Percentiles rank a stretch among this genome's conserved stretches.
Conservation (phyloP, 2,797 vertebrate species). For the Manis pentadactyla region DNA sequence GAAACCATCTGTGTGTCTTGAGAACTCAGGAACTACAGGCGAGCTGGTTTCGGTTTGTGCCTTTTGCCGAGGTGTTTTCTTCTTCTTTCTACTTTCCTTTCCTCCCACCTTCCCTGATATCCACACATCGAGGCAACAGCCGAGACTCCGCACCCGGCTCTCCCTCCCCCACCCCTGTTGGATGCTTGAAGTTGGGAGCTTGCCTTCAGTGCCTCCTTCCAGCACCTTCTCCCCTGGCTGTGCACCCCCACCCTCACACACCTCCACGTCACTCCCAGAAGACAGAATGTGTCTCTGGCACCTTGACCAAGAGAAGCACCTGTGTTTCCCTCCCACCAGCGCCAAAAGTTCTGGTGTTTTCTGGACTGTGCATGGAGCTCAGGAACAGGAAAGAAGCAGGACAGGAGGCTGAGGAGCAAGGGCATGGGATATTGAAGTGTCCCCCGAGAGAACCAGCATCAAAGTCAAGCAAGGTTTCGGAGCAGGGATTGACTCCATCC, state of each 20-base stretch:
- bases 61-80: not conserved
- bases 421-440: not conserved
- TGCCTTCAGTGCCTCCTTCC: constrained; percentile 59
- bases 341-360: constrained; percentile 63
- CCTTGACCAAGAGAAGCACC: constrained; percentile 57
- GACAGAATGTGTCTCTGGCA: constrained; percentile 61
- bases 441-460: constrained; percentile 3
- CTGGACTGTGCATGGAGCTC: not conserved
- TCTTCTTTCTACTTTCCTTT: not conserved
- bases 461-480: constrained; percentile 37
- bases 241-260: not conserved
- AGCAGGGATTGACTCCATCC: not conserved
- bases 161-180: not conserved
- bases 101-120: fast-evolving
- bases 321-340: constrained; percentile 46
- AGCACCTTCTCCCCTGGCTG: not conserved
- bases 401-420: not conserved
- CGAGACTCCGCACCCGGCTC: not conserved
- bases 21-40: constrained; percentile 6
- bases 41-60: not conserved
- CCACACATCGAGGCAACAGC: constrained; percentile 6
- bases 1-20: not conserved
- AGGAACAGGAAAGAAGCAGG: not conserved
- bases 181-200: not conserved
- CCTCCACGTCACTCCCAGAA: constrained; percentile 45